Evolutionary conservation across 2,888 invertebrate species (phyloP), one percentile per base, ranked within the genome.

Genomic region (Brenthis hecate): DNA sequence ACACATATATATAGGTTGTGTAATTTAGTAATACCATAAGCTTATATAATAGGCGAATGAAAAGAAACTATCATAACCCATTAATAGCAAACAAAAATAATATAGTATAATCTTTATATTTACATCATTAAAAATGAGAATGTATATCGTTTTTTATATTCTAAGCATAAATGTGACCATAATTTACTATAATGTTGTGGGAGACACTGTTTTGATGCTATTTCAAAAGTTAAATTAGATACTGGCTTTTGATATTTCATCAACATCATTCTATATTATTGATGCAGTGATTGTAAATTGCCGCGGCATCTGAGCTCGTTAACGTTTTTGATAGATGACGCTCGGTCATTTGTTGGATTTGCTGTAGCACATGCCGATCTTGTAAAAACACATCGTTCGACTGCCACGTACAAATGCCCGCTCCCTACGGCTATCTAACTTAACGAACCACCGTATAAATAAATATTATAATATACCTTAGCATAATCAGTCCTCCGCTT

Each of bases 261-360:
- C 86, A 82, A 80, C 82, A 86, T 86, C 85, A 85, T 88, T 83
- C 84, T 85, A 81, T 86, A 86, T 90, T 89, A 90, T 89, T 88
- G 86, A 87, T 82, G 78, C 80, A 80, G 85, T 84, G 87, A 89
- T 89, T 90, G 88, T 90, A 87, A 89, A 89, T 85, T 81, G 86
- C 84, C 85, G 84, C 86, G 83, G 89, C 87, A 88, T 91, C 88
- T 80, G 79, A 82, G 88, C 90, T 92, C 92, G 92, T 92, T 92
- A 92, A 88, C 82, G 87, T 89, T 89, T 91, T 91, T 92, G 92
- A 92, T 92, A 92, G 91, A 92, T 92, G 91, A 90, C 88, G 87
- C 75, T 75, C 85, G 88, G 85, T 88, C 85, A 88, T 89, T 89
- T 88, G 91, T 91, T 86, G 88, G 87, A 90, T 90, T 90, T 87